Conservation (phyloP, 2,888 invertebrate genomes). For the Cloeon dipterum region DNA sequence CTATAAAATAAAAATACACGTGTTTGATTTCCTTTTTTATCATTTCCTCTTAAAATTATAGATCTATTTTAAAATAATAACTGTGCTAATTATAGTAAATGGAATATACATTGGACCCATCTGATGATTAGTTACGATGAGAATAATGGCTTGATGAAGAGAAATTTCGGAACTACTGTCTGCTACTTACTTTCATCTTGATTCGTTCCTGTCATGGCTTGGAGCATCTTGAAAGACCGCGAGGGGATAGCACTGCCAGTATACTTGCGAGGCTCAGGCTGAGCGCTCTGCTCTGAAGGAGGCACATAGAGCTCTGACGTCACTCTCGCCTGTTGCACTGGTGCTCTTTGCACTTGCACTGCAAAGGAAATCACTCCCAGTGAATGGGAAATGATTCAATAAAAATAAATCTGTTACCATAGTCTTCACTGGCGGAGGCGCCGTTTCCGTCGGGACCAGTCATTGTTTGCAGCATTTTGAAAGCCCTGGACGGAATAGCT, state of each 20-base stretch:
- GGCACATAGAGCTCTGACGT: constrained; percentile 21
- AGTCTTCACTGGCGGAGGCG: background rate
- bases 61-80: too few species aligned
- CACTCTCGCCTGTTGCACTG: background rate
- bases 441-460: constrained; percentile 15
- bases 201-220: constrained; percentile 64
- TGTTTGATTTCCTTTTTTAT: too few species aligned
- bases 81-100: background rate
- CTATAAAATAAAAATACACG: constrained; percentile 8
- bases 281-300: constrained; percentile 34
- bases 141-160: background rate
- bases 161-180: background rate
- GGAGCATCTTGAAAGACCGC: constrained; percentile 53
- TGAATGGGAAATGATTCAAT: too few species aligned
- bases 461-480: constrained; percentile 40
- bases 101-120: too few species aligned
- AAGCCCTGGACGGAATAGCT: constrained; percentile 42
- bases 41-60: too few species aligned
- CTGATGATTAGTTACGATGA: too few species aligned
- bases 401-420: background rate
- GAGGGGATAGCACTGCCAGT: constrained; percentile 61
- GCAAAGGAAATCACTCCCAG: background rate
- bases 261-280: constrained; percentile 43
- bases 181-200: too few species aligned
- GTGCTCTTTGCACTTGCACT: background rate